These are phyloP conservation scores for Brachynemurus nebulosus DNA, from an alignment of 2,888 invertebrate species.

Conservation along the genomic window DNA sequence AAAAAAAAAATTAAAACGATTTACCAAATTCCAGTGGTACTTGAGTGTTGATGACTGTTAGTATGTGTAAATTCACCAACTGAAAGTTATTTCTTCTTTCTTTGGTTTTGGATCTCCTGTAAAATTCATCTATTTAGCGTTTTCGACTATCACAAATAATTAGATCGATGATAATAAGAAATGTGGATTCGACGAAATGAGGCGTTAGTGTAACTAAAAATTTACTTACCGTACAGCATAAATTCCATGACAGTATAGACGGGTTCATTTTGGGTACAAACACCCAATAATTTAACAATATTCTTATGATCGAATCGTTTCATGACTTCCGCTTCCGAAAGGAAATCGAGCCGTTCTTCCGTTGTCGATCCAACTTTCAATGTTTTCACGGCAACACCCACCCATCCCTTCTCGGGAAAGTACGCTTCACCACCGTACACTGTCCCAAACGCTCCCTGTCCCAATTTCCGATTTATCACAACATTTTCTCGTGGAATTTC, in stretches of 20 bases:
- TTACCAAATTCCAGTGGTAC: too few relatives aligned
- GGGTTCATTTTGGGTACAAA: conserved; percentile 75
- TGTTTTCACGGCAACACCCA: conserved; percentile 79
- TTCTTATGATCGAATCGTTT: conserved; percentile 84
- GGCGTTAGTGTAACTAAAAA: too few relatives aligned
- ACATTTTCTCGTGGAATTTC: conserved; percentile 73
- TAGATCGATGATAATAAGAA: too few relatives aligned
- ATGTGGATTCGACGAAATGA: too few relatives aligned
- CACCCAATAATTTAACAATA: conserved; percentile 70
- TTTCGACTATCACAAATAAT: too few relatives aligned
- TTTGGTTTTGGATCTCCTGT: too few relatives aligned
- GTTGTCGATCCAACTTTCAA: conserved; percentile 67
- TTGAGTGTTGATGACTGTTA: too few relatives aligned
- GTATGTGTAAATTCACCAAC: too few relatives aligned
- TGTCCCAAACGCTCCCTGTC: conserved; percentile 84
- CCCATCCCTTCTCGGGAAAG: conserved; percentile 57
- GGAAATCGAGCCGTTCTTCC: conserved; percentile 80
- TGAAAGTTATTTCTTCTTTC: too few relatives aligned
- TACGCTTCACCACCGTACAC: conserved; percentile 85
- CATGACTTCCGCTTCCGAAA: conserved; percentile 90
- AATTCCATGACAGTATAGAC: conserved; percentile 90
- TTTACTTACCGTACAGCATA: conserved; percentile 71
- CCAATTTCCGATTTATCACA: conserved; percentile 72
- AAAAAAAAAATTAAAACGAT: too few relatives aligned
- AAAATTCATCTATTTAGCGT: too few relatives aligned